Conservation (phyloP, 2,888 invertebrate genomes). For the Helleia helle region DNA sequence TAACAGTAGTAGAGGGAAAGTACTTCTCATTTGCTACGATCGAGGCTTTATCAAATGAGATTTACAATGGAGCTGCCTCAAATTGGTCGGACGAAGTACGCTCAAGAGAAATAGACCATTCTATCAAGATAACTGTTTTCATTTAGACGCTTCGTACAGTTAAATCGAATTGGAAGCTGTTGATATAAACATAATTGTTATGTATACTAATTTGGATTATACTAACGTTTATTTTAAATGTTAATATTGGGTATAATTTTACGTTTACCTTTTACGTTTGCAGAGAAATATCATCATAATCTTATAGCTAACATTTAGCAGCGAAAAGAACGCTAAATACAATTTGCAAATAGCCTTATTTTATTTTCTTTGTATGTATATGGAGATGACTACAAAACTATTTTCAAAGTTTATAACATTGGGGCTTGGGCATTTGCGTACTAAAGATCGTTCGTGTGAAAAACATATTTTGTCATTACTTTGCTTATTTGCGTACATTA, state of each 20-base stretch:
- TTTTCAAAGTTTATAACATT: too few species aligned
- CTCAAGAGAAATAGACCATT: conserved; percentile 1
- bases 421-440: too few species aligned
- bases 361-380: too few species aligned
- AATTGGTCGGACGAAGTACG: conserved; percentile 4
- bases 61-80: not conserved
- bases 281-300: too few species aligned
- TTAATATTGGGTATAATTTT: not conserved
- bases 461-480: too few species aligned
- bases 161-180: conserved; percentile 6
- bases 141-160: conserved; percentile 4
- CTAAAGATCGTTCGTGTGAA: too few species aligned
- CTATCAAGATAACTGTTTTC: not conserved
- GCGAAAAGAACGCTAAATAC: too few species aligned
- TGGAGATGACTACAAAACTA: too few species aligned
- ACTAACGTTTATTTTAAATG: not conserved
- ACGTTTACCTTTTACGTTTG: too few species aligned
- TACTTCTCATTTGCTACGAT: not conserved
- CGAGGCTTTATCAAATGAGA: conserved; percentile 1
- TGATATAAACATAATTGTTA: conserved; percentile 8
- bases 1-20: not conserved
- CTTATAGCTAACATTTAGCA: too few species aligned
- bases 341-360: too few species aligned
- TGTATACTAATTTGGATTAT: conserved; percentile 1
- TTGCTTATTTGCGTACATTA: too few species aligned